phyloP scores from a whole-genome alignment of 2,113 vertebrate species.

The Herpailurus yagouaroundi region DNA sequence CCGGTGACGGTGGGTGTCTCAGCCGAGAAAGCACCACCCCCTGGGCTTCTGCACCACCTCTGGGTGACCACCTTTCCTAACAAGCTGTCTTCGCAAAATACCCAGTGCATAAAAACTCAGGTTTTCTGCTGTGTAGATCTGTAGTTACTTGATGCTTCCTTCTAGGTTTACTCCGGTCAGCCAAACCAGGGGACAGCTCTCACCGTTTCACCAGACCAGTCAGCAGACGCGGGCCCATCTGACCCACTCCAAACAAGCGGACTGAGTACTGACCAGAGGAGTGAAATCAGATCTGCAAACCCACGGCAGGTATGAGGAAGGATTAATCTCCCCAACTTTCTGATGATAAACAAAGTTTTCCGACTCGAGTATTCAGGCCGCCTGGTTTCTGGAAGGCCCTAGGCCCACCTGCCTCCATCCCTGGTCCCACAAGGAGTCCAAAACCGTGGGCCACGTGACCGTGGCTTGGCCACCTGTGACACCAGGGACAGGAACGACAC shows the following conservation, averaged over 20 bases:
- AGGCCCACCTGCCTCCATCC: rapidly evolving
- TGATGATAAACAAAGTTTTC: not conserved
- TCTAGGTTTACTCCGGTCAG: not conserved
- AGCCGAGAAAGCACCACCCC: rapidly evolving
- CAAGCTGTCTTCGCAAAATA: not conserved
- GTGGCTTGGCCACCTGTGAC: not conserved
- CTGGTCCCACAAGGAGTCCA: not conserved
- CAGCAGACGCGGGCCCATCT: no score
- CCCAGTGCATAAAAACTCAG: not conserved
- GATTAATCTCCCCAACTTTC: no score
- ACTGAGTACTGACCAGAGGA: not conserved
- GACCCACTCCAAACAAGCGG: not conserved
- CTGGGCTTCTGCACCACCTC: rapidly evolving
- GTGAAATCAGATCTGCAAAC: not conserved
- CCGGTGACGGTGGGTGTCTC: rapidly evolving
- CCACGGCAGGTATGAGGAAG: not conserved
- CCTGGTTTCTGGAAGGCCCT: not conserved
- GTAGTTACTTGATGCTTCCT: not conserved
- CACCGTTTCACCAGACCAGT: not conserved
- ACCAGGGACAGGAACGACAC: rapidly evolving
- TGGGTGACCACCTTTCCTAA: not conserved
- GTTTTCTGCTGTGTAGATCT: not conserved
- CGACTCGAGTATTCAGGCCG: no score
- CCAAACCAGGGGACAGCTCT: not conserved
- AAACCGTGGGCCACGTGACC: rapidly evolving